Conservation (phyloP, 2,797 vertebrate genomes). For the Knipowitschia caucasica region DNA sequence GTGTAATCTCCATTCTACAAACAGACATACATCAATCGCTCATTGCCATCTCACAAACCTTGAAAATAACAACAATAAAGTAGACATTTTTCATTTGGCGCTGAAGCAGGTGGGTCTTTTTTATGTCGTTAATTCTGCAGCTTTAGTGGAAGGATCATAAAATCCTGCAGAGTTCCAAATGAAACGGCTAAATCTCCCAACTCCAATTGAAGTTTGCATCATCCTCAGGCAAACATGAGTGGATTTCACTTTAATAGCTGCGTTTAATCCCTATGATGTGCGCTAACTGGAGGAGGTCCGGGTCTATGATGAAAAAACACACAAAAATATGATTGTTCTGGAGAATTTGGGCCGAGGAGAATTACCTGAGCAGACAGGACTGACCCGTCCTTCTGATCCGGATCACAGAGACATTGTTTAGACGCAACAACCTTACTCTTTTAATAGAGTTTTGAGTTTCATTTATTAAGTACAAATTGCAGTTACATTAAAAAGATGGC, state of each 20-base stretch:
- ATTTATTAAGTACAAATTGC: too few relatives aligned
- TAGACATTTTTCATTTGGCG: constrained; percentile 66
- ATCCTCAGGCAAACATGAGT: constrained; percentile 83
- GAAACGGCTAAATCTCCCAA: constrained; percentile 78
- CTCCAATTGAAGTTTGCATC: constrained; percentile 84
- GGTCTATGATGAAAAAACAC: constrained; percentile 82
- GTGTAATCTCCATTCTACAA: too few relatives aligned
- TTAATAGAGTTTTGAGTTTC: background rate
- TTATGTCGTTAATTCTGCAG: constrained; percentile 50
- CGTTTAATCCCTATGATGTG: constrained; percentile 85
- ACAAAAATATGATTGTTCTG: constrained; percentile 73
- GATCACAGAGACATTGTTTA: too few relatives aligned
- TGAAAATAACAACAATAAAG: too few relatives aligned
- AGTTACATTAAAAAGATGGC: too few relatives aligned
- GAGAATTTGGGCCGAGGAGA: constrained; percentile 60
- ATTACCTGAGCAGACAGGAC: too few relatives aligned
- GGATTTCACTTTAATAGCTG: constrained; percentile 89
- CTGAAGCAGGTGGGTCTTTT: constrained; percentile 45
- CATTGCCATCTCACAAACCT: too few relatives aligned
- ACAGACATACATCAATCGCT: too few relatives aligned
- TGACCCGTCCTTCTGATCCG: too few relatives aligned
- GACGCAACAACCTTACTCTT: too few relatives aligned
- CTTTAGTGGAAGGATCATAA: constrained; percentile 64
- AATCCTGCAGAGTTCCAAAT: constrained; percentile 74
- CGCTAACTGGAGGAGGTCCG: constrained; percentile 73